Base-by-base conservation (phyloP, 2,113 vertebrate species). In the Mustela nigripes region DNA sequence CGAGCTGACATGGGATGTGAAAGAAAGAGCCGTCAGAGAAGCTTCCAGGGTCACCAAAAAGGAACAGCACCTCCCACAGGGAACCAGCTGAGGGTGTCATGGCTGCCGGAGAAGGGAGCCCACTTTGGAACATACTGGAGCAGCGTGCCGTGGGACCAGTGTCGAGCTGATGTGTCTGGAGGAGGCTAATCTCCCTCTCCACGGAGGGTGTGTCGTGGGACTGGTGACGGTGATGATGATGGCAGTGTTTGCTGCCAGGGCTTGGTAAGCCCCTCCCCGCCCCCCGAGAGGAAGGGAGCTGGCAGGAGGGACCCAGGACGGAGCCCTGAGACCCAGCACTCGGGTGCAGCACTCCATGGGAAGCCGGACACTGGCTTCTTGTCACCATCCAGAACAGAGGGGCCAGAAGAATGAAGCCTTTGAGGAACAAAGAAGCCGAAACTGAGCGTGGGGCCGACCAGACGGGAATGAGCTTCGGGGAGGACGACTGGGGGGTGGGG, bases 11-110 rank as follows among this genome's bases (percentile, higher is more conserved):
- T 39, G 39, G 24, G 36, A 39, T 36, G 0, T 56, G 14, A 58
- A 78, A 26, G 71, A 36, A 12, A 16, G 8, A 21, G 22, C 53
- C 48, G 7, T 24, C 62, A 21, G 63, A 71, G 60, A 67, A 65
- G 42, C 53, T 1, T 9, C 1, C 0, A 0, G 50, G 45, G 16
- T 24, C 45, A 1, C 21, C 0, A 36, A 39, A 18, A 65, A 2
- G 6, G n/a, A 42, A 24, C 0, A 28, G 7, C 12, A 3, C 8
- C 7, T 26, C n/a, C 33, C 2, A 0, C 5, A 33, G 90, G n/a
- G 4, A 9, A 11, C 24, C 21, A 33, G 24, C 42, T 14, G 63
- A 60, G 56, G 8, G 15, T 3, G 21, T 2, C 0, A 1, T 5
- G 1, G 14, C 26, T 15, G 28, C 36, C 7, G 15, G 18, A 14